phyloP scores from a whole-genome alignment of 2,888 invertebrate species.

The Stenchaetothrips biformis region DNA sequence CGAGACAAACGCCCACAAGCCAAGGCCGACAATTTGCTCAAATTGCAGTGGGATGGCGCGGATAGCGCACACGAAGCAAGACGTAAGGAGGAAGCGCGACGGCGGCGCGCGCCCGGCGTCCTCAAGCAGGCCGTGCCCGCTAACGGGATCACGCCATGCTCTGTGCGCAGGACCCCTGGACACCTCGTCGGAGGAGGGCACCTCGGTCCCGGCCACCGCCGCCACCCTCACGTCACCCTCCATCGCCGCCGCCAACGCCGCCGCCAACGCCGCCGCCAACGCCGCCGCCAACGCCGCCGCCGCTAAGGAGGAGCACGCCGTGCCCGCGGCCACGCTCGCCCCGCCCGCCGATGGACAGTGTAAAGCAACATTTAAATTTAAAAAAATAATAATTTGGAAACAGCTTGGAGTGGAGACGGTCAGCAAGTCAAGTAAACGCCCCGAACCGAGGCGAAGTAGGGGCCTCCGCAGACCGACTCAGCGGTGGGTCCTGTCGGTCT shows the following conservation, averaged over 20 bases:
- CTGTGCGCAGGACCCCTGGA: background rate
- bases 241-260: background rate
- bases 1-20: slow-evolving; percentile 15
- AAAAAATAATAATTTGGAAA: no score
- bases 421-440: no score
- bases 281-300: background rate
- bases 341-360: slow-evolving; percentile 1
- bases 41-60: background rate
- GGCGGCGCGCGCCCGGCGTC: no score
- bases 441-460: no score
- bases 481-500: no score
- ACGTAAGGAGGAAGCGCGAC: no score
- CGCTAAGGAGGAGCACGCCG: background rate
- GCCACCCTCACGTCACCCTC: background rate
- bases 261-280: background rate
- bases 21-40: slow-evolving; percentile 16
- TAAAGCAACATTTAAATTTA: background rate
- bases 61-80: no score
- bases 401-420: no score
- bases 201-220: background rate
- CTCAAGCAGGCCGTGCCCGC: no score
- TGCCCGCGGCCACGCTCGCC: slow-evolving; percentile 1
- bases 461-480: no score
- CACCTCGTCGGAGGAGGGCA: background rate
- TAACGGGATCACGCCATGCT: no score